These are phyloP conservation scores for Elymnias hypermnestra DNA, from an alignment of 1,140 invertebrate genomes.

Conservation along the genomic window DNA sequence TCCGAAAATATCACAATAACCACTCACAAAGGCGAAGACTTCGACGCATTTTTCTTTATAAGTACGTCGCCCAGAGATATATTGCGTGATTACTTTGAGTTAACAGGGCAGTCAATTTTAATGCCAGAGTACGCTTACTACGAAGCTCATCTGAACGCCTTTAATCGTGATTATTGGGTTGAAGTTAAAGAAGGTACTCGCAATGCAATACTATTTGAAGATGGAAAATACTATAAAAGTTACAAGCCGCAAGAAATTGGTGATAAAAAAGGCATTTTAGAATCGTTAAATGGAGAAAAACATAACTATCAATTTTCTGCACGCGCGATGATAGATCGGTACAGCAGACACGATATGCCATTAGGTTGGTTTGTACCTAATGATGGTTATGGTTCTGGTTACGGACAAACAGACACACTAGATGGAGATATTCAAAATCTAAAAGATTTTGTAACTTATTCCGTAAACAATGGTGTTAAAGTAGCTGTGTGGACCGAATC, in stretches of 20 bases:
- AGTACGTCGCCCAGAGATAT: slow-evolving; percentile 44
- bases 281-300: slow-evolving; percentile 66
- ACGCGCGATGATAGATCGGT: slow-evolving; percentile 61
- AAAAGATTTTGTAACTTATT: slow-evolving; percentile 50
- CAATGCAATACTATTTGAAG: slow-evolving; percentile 55
- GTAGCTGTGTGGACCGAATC: slow-evolving; percentile 63
- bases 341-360: slow-evolving; percentile 52
- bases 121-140: slow-evolving; percentile 63
- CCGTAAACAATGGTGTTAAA: slow-evolving; percentile 49
- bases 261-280: slow-evolving; percentile 49
- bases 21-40: slow-evolving; percentile 35
- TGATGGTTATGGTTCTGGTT: slow-evolving; percentile 65
- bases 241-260: slow-evolving; percentile 50
- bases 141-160: slow-evolving; percentile 61
- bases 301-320: slow-evolving; percentile 69
- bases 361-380: slow-evolving; percentile 66
- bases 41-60: slow-evolving; percentile 58
- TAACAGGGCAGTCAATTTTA: slow-evolving; percentile 54
- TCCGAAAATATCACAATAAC: slow-evolving; percentile 31
- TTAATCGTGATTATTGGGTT: slow-evolving; percentile 68
- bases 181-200: slow-evolving; percentile 31
- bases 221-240: slow-evolving; percentile 57
- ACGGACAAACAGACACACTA: slow-evolving; percentile 60
- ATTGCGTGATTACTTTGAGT: slow-evolving; percentile 57
- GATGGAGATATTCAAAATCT: slow-evolving; percentile 62